Base-by-base conservation (phyloP, 2,113 vertebrate species). In the Anser cygnoides region DNA sequence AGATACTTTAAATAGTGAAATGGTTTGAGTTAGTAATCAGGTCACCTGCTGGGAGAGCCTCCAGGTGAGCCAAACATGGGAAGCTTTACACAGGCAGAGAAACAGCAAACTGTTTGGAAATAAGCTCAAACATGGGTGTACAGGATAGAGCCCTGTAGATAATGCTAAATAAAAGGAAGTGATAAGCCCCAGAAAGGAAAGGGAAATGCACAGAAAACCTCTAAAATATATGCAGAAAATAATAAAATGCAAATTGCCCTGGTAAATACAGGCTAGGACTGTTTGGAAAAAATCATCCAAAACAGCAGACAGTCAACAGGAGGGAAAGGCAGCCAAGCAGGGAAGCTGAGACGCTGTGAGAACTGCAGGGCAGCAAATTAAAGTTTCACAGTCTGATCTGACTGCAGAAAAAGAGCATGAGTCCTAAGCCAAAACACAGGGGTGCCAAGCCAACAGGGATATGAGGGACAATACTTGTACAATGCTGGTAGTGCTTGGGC, bases 291-390 rank as follows among this genome's bases (percentile, higher is more conserved):
- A 74, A 20, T 29, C n/a, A 37, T 78, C 46, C n/a, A 21, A 67
- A 59, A 4, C 8, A 90, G 46, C 73, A 89, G 90, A 52, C 20
- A 83, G 41, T 13, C 44, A 55, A 77, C 31, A 58, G 50, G 55
- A 94, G 61, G 76, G 68, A 90, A 67, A 92, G 57, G 63, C 65
- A 81, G 88, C 62, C 84, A 93, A 92, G 76, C 76, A 87, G 43
- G 37, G 68, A 84, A 46, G 10, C 6, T 1, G 2, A 77, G 19
- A 81, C 33, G 35, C 84, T 89, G 65, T 65, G 79, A 39, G 61
- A 84, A 67, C 79, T 67, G 80, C 76, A 86, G 46, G 57, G 22
- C 73, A 84, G 59, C 46, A 89, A 86, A 95, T 81, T 63, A 35
- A 84, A 90, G 25, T 55, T 92, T 86, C 55, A 39, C 57, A 65